Evolutionary conservation across 1,140 invertebrate genomes (phyloP), one percentile per base, ranked within the genome.

Genomic region (Caenorhabditis brenneri): DNA sequence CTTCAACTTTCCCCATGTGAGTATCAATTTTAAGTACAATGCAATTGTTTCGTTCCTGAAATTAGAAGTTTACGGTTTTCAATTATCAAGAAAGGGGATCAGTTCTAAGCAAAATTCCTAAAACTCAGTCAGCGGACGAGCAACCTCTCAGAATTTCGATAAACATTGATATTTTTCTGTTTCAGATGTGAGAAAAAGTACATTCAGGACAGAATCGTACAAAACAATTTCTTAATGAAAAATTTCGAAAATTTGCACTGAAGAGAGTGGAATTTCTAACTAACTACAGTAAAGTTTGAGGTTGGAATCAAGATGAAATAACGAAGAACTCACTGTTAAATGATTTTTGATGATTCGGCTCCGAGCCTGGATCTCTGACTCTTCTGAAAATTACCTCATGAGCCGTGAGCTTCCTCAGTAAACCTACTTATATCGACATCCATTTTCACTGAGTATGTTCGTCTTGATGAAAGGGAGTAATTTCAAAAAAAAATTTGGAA

Each of bases 11-110:
- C 22, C 82, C 55, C 84, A 85, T 81, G 31, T 85, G 79, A 19
- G 84, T 85, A 29, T 85, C 84, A 33, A 85, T 79, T 78, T 81
- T 80, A 0, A 85, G 48, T 0, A 85, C 79, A 12, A 85, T 85
- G 65, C 79, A 81, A n/a, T 85, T 85, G 27, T 85, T 55, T 36
- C 79, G 39, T n/a, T 85, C 84, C 84, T 85, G 55, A 42, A 80
- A 83, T 12, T 65, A 4, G 15, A n/a, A n/a, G n/a, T n/a, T n/a
- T 78, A 2, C 74, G 7, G 39, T 58, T 29, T 1, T 12, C 31
- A 7, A 69, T 69, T 1, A 12, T 15, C 65, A 1, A 6, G 9
- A 69, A 31, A 39, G 31, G n/a, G n/a, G n/a, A n/a, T n/a, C n/a
- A n/a, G n/a, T n/a, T n/a, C n/a, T n/a, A n/a, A n/a, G n/a, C n/a